Conservation (phyloP, 2,888 invertebrate species). For the Rotaria macrura region DNA sequence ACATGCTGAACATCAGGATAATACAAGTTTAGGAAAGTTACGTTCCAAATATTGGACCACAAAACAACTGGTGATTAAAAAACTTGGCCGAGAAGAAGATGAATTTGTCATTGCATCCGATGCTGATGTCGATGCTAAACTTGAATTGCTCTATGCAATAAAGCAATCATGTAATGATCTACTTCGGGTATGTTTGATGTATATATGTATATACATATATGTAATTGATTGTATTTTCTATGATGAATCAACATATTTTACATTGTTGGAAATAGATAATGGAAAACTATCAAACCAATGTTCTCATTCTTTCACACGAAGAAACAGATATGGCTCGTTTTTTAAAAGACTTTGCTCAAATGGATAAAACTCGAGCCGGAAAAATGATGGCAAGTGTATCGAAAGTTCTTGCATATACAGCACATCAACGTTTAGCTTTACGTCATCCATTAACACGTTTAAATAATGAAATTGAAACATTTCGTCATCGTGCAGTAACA, state of each 20-base stretch:
- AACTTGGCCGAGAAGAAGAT: conserved; percentile 89
- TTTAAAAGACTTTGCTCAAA: conserved; percentile 79
- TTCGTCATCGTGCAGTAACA: conserved; percentile 78
- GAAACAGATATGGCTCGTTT: conserved; percentile 87
- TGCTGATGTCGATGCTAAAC: conserved; percentile 86
- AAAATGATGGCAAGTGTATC: conserved; percentile 71
- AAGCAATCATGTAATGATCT: not conserved
- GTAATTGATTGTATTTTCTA: not conserved
- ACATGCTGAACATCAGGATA: conserved; percentile 30
- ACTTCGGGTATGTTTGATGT: not conserved
- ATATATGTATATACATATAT: too few relatives aligned
- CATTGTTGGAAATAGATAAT: conserved; percentile 31
- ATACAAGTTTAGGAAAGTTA: conserved; percentile 59
- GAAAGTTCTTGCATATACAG: conserved; percentile 75
- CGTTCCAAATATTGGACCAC: conserved; percentile 97
- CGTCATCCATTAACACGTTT: conserved; percentile 57
- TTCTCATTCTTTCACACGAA: conserved; percentile 66
- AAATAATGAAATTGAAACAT: conserved; percentile 88
- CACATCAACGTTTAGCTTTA: conserved; percentile 63
- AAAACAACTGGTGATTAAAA: conserved; percentile 81
- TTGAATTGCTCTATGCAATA: conserved; percentile 57
- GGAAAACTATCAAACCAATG: conserved; percentile 26
- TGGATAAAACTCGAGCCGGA: conserved; percentile 70
- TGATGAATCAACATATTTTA: not conserved
- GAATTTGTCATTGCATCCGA: conserved; percentile 90